These are phyloP conservation scores for Oscheius sp. DNA, from an alignment of 2,888 invertebrate species.

Conservation along the genomic window DNA sequence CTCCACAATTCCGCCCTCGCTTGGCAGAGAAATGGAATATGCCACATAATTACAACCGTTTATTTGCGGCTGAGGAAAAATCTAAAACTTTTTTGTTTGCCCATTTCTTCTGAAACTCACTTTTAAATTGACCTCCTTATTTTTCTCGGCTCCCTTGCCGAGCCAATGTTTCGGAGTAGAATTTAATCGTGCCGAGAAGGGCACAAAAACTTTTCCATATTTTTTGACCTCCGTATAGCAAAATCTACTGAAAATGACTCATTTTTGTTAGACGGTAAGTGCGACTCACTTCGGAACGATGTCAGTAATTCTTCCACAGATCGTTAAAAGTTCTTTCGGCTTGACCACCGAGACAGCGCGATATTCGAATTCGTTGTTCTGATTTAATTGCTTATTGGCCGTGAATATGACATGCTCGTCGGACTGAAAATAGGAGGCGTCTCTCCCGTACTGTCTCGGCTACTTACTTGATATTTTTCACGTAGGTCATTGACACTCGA, in stretches of 20 bases:
- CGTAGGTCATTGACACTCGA: constrained; percentile 50
- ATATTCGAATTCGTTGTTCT: constrained; percentile 42
- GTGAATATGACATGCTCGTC: constrained; percentile 59
- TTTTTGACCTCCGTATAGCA: constrained; percentile 54
- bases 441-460: no score
- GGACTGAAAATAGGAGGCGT: constrained; percentile 40
- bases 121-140: constrained; percentile 38
- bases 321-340: constrained; percentile 41
- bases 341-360: constrained; percentile 49
- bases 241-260: constrained; percentile 40
- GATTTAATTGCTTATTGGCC: constrained; percentile 44
- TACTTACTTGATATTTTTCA: constrained; percentile 49
- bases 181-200: constrained; percentile 56
- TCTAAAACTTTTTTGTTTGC: constrained; percentile 21
- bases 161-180: constrained; percentile 50
- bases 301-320: constrained; percentile 52
- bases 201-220: constrained; percentile 60
- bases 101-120: not conserved
- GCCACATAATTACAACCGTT: constrained; percentile 62
- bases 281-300: constrained; percentile 53
- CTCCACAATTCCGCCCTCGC: not conserved
- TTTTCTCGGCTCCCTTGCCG: constrained; percentile 53
- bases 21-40: constrained; percentile 36
- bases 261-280: not conserved
- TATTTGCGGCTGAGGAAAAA: constrained; percentile 63